These are phyloP conservation scores for Venustaconcha ellipsiformis DNA, from an alignment of 1,140 invertebrate species.

Conservation along the genomic window DNA sequence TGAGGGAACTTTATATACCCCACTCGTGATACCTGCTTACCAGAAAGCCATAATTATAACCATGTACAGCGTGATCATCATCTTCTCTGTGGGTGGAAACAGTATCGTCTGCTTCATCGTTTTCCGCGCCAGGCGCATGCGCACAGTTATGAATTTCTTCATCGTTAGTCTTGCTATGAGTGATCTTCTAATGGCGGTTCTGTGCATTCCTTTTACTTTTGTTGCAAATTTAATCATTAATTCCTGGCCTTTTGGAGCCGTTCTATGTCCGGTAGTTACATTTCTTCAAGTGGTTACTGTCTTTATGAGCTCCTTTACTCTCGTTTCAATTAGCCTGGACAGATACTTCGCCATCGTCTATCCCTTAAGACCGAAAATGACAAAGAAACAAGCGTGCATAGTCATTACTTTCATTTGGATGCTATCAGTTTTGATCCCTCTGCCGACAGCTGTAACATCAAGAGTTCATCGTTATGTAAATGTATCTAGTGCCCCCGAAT, in stretches of 20 bases:
- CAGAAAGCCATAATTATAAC: slow-evolving; percentile 54
- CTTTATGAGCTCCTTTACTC: slow-evolving; percentile 93
- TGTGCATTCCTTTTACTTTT: slow-evolving; percentile 94
- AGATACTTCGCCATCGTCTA: slow-evolving; percentile 95
- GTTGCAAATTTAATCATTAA: slow-evolving; percentile 87
- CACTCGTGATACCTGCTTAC: slow-evolving; percentile 37
- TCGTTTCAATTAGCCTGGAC: slow-evolving; percentile 96
- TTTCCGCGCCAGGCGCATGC: slow-evolving; percentile 84
- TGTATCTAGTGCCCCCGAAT: slow-evolving; percentile 38
- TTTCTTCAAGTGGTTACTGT: slow-evolving; percentile 95
- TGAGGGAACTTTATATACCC: neutral
- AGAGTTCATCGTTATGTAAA: slow-evolving; percentile 51
- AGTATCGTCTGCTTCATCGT: slow-evolving; percentile 91
- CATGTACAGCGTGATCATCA: slow-evolving; percentile 56
- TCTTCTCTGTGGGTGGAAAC: slow-evolving; percentile 80
- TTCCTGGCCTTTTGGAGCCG: slow-evolving; percentile 91
- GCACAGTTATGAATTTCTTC: slow-evolving; percentile 96
- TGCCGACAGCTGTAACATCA: slow-evolving; percentile 82
- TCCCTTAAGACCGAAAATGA: slow-evolving; percentile 84
- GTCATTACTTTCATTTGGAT: slow-evolving; percentile 83
- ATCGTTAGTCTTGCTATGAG: slow-evolving; percentile 95
- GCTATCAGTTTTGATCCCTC: slow-evolving; percentile 82
- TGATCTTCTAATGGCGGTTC: slow-evolving; percentile 93
- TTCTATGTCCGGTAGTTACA: slow-evolving; percentile 87
- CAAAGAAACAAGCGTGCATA: slow-evolving; percentile 78